phyloP scores from a whole-genome alignment of 2,797 vertebrate species.

The Lutjanus argentimaculatus region DNA sequence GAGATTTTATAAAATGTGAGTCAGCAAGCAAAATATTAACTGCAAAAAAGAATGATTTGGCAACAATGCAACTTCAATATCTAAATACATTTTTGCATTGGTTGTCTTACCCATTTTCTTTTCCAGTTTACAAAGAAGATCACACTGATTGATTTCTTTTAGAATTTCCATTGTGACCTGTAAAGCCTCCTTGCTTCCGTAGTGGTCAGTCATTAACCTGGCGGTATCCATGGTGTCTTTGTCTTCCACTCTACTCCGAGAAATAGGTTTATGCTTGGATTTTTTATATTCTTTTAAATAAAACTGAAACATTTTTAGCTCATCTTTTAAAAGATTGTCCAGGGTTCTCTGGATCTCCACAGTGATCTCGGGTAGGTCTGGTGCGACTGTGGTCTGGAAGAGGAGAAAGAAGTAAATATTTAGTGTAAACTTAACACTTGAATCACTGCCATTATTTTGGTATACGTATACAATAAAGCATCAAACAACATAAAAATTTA shows the following conservation, averaged over 20 bases:
- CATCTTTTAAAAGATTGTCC: accelerated
- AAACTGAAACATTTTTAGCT: conserved; percentile 40
- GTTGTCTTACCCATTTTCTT: conserved; percentile 36
- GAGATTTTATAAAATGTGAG: not conserved
- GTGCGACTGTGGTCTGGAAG: not conserved
- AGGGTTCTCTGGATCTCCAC: conserved; percentile 26
- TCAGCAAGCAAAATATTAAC: not conserved
- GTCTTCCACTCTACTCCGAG: not conserved
- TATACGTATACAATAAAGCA: not conserved
- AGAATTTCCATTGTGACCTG: conserved; percentile 30
- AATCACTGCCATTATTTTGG: too few relatives aligned
- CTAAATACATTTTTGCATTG: not conserved
- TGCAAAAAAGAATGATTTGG: not conserved
- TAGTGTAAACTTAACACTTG: too few relatives aligned
- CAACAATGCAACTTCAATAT: not conserved
- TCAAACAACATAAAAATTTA: conserved; percentile 9
- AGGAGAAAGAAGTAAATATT: conserved; percentile 7
- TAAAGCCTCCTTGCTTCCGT: not conserved
- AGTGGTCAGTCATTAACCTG: conserved; percentile 14
- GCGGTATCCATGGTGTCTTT: conserved; percentile 25
- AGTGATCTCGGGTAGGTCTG: accelerated
- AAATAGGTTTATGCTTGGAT: not conserved
- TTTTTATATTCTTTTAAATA: accelerated
- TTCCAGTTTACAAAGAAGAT: not conserved
- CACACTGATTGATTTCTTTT: not conserved